Conservation (phyloP, 2,888 invertebrate species). For the Gortyna flavago region DNA sequence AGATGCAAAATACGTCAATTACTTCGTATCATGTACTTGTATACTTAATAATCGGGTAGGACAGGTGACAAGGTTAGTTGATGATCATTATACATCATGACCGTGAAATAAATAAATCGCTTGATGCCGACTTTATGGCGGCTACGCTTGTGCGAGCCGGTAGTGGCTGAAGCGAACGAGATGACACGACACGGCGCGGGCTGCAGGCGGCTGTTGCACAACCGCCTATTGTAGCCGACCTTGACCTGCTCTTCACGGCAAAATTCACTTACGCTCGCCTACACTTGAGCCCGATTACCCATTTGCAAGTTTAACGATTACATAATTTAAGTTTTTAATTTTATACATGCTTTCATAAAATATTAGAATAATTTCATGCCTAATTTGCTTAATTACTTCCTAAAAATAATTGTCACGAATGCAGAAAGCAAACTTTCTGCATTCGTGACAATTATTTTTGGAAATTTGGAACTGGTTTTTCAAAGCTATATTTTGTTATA, state of each 20-base stretch:
- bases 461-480: conserved; percentile 2
- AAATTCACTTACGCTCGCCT: conserved; percentile 81
- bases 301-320: conserved; percentile 65
- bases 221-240: conserved; percentile 81
- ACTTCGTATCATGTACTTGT: conserved; percentile 53
- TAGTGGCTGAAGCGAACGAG: conserved; percentile 67
- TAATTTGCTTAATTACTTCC: conserved; percentile 40
- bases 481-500: not conserved
- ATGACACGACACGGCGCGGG: conserved; percentile 69
- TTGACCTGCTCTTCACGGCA: conserved; percentile 86
- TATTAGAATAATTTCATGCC: conserved; percentile 40
- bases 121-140: conserved; percentile 34
- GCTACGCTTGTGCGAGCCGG: conserved; percentile 53
- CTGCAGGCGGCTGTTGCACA: conserved; percentile 79
- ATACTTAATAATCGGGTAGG: conserved; percentile 57
- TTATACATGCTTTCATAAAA: conserved; percentile 43
- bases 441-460: conserved; percentile 10
- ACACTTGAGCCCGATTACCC: conserved; percentile 77
- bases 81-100: conserved; percentile 57
- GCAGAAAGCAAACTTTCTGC: too few species aligned
- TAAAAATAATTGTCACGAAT: too few species aligned
- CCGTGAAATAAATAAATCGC: conserved; percentile 64
- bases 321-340: conserved; percentile 52
- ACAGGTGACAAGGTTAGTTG: conserved; percentile 69
- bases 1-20: conserved; percentile 67